These are phyloP conservation scores for Psittacara wagleri DNA, from an alignment of 2,113 vertebrate genomes.

Conservation along the genomic window DNA sequence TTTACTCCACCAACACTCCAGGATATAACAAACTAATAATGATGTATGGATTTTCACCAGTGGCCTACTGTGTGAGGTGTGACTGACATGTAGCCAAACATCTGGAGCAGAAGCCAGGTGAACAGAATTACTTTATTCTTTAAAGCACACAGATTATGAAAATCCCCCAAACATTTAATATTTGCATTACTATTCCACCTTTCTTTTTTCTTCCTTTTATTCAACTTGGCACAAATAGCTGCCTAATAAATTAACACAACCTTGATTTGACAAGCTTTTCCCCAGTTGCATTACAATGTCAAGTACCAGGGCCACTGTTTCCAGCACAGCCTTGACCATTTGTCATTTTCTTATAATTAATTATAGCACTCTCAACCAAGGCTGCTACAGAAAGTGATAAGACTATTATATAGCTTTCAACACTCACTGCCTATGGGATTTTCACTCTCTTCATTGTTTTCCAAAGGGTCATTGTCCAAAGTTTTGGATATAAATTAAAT, in stretches of 20 bases:
- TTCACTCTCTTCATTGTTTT: not conserved
- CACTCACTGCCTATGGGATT: not conserved
- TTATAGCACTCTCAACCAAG: constrained; percentile 35
- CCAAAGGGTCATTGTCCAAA: not conserved
- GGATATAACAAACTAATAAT: not conserved
- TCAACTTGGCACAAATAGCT: not conserved
- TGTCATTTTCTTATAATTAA: constrained; percentile 66
- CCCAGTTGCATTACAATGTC: constrained; percentile 20
- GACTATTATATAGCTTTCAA: constrained; percentile 34
- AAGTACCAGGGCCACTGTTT: constrained; percentile 21
- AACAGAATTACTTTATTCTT: not conserved
- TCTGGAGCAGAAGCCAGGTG: not conserved
- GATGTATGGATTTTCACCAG: not conserved
- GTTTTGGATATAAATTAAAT: not conserved
- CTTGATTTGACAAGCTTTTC: constrained; percentile 52
- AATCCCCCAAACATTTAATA: not conserved
- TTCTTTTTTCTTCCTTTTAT: not conserved
- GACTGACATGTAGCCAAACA: not conserved
- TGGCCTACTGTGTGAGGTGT: not conserved
- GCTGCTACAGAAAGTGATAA: constrained; percentile 24
- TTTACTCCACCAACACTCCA: not conserved
- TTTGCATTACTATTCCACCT: constrained; percentile 7
- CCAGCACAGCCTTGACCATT: constrained; percentile 45
- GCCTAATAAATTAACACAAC: constrained; percentile 55
- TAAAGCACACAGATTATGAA: not conserved